Evolutionary conservation across 2,888 invertebrate genomes (phyloP).

Genomic region (Agrochola lychnidis): DNA sequence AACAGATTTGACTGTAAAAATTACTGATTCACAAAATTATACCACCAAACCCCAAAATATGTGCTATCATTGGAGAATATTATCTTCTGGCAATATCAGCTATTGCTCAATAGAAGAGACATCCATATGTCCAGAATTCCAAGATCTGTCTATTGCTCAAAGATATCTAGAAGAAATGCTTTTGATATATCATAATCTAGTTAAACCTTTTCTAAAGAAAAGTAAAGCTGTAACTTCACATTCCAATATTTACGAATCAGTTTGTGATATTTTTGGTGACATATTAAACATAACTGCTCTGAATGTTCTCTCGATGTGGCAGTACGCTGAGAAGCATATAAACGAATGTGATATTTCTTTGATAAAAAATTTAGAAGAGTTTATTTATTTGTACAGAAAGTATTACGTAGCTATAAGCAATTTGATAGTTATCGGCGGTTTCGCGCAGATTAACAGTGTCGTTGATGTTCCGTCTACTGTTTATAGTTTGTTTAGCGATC

Average conservation of each 20-base stretch:
- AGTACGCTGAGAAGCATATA: conserved; percentile 92
- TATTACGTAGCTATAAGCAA: conserved; percentile 94
- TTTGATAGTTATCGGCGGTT: conserved; percentile 93
- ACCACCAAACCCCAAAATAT: conserved; percentile 83
- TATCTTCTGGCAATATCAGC: conserved; percentile 87
- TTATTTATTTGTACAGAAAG: conserved; percentile 92
- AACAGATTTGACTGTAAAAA: conserved; percentile 73
- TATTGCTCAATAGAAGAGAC: conserved; percentile 86
- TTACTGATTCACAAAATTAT: conserved; percentile 76
- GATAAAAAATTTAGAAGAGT: conserved; percentile 93
- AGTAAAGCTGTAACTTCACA: conserved; percentile 89
- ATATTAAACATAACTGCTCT: conserved; percentile 92
- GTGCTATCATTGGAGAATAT: conserved; percentile 88
- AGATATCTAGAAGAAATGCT: conserved; percentile 93
- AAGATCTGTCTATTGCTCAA: conserved; percentile 92
- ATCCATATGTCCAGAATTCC: conserved; percentile 84
- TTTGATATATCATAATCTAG: conserved; percentile 91
- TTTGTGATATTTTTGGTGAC: conserved; percentile 93
- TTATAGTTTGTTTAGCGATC: conserved; percentile 90
- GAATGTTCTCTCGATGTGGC: conserved; percentile 93
- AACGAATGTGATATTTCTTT: conserved; percentile 92
- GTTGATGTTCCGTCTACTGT: conserved; percentile 91
- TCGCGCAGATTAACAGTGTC: conserved; percentile 91
- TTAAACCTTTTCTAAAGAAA: conserved; percentile 92
- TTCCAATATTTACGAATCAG: conserved; percentile 91